Percentiles rank a stretch among this genome's conserved stretches.
phyloP scores from a whole-genome alignment of 2,888 invertebrate genomes.

The Hymenopus coronatus region DNA sequence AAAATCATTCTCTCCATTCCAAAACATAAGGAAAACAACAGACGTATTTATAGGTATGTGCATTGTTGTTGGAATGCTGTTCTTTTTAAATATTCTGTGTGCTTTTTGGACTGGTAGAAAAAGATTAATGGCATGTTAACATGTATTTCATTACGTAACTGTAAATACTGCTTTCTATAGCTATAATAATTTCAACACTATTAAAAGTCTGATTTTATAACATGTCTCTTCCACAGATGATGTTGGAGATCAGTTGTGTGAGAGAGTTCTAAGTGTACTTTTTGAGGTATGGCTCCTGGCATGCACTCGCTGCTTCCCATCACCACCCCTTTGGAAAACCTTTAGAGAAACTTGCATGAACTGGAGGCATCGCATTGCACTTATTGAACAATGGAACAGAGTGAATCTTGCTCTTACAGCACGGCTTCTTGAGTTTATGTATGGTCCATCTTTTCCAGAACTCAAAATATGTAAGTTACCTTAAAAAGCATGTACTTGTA shows the following conservation, averaged over 20 bases:
- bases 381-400: conserved; percentile 93
- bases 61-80: no score
- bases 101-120: no score
- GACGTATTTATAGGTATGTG: no score
- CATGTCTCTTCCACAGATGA: conserved; percentile 59
- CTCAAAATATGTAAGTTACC: conserved; percentile 67
- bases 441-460: conserved; percentile 79
- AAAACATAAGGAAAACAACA: no score
- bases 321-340: conserved; percentile 94
- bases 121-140: no score
- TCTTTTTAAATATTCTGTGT: no score
- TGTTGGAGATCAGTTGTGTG: conserved; percentile 92
- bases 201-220: background rate
- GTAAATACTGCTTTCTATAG: background rate
- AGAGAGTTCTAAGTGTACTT: conserved; percentile 87
- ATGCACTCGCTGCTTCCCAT: conserved; percentile 82
- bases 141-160: no score
- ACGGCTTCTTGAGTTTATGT: conserved; percentile 79
- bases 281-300: conserved; percentile 84
- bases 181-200: background rate
- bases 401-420: conserved; percentile 88
- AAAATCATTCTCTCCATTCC: no score
- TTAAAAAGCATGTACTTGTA: conserved; percentile 24
- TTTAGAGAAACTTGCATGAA: conserved; percentile 86
- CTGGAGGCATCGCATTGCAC: conserved; percentile 91